Evolutionary conservation across 2,113 vertebrate species (phyloP).

Genomic region (Copsychus sechellarum): DNA sequence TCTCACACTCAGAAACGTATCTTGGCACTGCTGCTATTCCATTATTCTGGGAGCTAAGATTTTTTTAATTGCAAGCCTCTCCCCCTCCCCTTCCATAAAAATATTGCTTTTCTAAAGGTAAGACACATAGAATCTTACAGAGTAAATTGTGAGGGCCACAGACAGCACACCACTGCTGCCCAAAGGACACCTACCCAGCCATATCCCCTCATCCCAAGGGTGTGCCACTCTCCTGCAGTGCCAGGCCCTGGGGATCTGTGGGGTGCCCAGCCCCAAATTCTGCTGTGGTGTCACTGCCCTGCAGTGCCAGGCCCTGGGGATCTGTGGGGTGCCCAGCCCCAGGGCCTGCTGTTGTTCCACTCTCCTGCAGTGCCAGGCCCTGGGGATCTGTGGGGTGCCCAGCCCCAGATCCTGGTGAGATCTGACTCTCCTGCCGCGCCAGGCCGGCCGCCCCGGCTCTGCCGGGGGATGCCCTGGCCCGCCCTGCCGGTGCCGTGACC

Average conservation of each 20-base stretch:
- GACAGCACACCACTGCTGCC: accelerated
- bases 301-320: too few relatives aligned
- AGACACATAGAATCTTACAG: accelerated
- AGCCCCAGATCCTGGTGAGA: too few relatives aligned
- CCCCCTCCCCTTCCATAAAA: accelerated
- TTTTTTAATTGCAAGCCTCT: background rate
- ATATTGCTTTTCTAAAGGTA: background rate
- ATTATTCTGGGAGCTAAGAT: accelerated
- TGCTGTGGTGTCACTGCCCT: too few relatives aligned
- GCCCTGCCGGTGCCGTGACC: accelerated
- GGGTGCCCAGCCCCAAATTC: too few relatives aligned
- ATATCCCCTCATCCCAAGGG: accelerated
- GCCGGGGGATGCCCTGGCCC: accelerated
- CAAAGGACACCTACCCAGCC: accelerated
- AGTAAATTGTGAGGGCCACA: accelerated
- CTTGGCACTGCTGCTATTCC: too few relatives aligned
- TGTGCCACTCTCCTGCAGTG: too few relatives aligned
- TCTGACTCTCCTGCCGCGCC: too few relatives aligned
- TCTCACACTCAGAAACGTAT: background rate
- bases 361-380: too few relatives aligned
- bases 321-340: too few relatives aligned
- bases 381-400: too few relatives aligned
- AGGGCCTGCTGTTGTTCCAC: too few relatives aligned
- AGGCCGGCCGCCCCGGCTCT: background rate
- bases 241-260: too few relatives aligned